phyloP scores from a whole-genome alignment of 2,113 vertebrate species.

The Malurus cyaneus region DNA sequence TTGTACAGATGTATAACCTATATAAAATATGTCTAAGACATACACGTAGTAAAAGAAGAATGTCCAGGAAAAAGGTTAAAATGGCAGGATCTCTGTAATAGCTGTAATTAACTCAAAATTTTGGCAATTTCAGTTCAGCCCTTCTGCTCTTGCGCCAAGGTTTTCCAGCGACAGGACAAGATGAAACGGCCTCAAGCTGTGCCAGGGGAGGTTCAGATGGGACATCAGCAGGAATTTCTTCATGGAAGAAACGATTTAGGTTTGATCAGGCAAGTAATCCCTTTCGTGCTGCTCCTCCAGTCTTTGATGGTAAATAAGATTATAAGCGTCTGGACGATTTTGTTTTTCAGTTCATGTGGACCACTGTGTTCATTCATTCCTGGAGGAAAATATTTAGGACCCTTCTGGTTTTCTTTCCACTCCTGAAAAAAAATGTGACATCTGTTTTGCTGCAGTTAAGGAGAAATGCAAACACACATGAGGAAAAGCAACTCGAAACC shows the following conservation, averaged over 20 bases:
- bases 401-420: neutral
- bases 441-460: neutral
- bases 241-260: accelerated
- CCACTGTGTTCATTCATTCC: neutral
- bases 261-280: neutral
- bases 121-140: neutral
- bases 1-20: neutral
- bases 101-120: neutral
- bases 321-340: neutral
- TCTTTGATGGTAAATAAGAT: neutral
- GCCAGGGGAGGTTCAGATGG: neutral
- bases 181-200: neutral
- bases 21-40: neutral
- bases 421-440: neutral
- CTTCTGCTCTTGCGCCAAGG: accelerated
- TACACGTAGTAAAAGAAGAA: accelerated
- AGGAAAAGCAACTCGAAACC: neutral
- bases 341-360: neutral
- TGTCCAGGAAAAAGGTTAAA: neutral
- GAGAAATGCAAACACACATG: neutral
- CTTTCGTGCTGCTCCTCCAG: neutral
- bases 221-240: neutral
- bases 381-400: neutral
- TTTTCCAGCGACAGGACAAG: neutral
- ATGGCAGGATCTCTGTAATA: neutral